These are phyloP conservation scores for Rhabdornis inornatus DNA, from an alignment of 2,113 vertebrate genomes.

Conservation along the genomic window DNA sequence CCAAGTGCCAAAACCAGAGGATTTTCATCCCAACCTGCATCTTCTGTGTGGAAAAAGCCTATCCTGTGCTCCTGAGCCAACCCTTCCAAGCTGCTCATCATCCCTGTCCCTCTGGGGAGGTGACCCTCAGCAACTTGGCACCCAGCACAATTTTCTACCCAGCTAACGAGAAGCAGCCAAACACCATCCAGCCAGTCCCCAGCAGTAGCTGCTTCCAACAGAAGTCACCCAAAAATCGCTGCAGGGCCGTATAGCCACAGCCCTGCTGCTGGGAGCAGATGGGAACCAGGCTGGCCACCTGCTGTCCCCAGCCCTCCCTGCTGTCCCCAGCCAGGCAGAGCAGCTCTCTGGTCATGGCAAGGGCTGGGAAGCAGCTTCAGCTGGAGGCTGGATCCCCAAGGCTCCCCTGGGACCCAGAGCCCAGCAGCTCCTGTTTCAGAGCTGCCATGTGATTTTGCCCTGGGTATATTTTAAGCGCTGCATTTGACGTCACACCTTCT, in stretches of 20 bases:
- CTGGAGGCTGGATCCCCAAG: background rate
- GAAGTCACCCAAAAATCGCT: background rate
- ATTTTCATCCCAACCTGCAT: background rate
- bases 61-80: background rate
- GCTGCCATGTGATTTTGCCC: constrained; percentile 37
- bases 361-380: background rate
- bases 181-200: background rate
- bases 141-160: accelerated
- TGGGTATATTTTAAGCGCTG: constrained; percentile 55
- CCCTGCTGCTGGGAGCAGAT: background rate
- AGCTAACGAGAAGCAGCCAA: background rate
- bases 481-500: constrained; percentile 50
- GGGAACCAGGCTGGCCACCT: background rate
- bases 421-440: background rate
- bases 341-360: background rate
- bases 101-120: background rate
- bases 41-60: accelerated
- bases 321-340: background rate
- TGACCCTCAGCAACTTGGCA: background rate
- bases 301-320: background rate
- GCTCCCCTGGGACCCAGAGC: background rate
- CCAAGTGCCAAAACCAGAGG: background rate
- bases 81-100: background rate
- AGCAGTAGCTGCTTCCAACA: background rate
- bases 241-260: accelerated